Evolutionary conservation across 2,113 vertebrate genomes (phyloP), one percentile per base, ranked within the genome.

Genomic region (Myodes glareolus): DNA sequence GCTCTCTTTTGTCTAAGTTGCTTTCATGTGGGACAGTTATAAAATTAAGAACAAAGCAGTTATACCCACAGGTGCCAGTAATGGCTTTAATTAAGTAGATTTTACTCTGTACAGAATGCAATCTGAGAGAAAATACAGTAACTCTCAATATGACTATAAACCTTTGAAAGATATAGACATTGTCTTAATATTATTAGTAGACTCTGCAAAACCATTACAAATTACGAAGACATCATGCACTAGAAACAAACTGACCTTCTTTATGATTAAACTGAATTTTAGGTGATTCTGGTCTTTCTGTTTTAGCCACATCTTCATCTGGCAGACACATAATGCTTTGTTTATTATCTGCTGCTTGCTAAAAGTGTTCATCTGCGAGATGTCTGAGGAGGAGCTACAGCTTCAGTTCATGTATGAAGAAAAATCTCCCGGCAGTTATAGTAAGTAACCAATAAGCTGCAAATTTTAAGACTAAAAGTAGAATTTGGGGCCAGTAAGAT

Each of bases 241-340:
- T 88, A 70, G 72, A 77, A 82, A 42, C 84, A 55, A 80, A 73
- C 5, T 11, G 23, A 31, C 86, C 5, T 14, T 75, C 16, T 13
- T 93, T 8, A 1, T 52, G 12, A 61, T 80, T 81, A 87, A 85
- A 21, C 23, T 97, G 89, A 97, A 93, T 72, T 31, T 85, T 81
- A 3, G 63, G n/a, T 91, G 90, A 91, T 63, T 97, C 92, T 88
- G 97, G 52, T 98, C 33, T 97, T 98, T 98, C 94, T 89, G 97
- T 98, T 96, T 21, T 96, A 99, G 99, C 98, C 99, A 99, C 98
- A 98, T 99, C 97, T 99, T 99, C 93, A 99, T 99, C 97, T 99
- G 99, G 99, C 99, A 99, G 98, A 99, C 99, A 93, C 99, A 99
- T 98, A 99, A 99, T 33, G 99, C 99, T 14, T 98, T 99, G 89